Evolutionary conservation across 2,113 vertebrate genomes (phyloP), one percentile per base, ranked within the genome.

Genomic region (Istiophorus platypterus): DNA sequence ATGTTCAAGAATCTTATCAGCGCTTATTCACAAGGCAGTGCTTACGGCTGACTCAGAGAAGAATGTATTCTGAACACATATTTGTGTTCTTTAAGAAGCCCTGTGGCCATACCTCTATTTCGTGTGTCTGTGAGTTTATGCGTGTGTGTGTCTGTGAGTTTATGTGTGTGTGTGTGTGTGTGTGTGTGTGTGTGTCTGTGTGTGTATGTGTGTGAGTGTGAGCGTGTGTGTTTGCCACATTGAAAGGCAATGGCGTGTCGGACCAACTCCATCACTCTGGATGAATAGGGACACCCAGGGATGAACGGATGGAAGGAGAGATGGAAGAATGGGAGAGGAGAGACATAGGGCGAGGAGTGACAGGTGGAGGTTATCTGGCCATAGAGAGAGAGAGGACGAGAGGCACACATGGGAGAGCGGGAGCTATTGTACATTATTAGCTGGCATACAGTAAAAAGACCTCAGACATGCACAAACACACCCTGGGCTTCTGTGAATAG

Each of bases 291-390:
- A 88, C 82, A 69, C 80, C 49, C 68, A 86, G 72, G 84, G 78
- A 83, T 86, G 89, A 85, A 80, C 72, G 86, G 80, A 86, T 66
- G 73, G 79, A 82, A 41, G 79, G 77, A 61, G 67, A 70, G 86
- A 75, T 4, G 57, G 83, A 81, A 89, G 83, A 89, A 92, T 89
- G 67, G 85, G 78, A 87, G 75, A 90, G 82, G 68, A 89, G 85
- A 81, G 57, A 78, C 34, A 69, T 56, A 74, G 71, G 90, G 82
- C 12, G 81, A 88, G 77, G 85, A 87, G 87, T 80, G 88, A 85
- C 83, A 85, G 85, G 81, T 90, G 80, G 88, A 92, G 92, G 90
- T 94, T 93, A 94, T 92, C 88, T 88, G 75, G 37, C 58, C 66
- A 62, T 63, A 34, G 72, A 89, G 70, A 77, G 70, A 77, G 80